phyloP scores from a whole-genome alignment of 2,113 vertebrate genomes.

The Promerops cafer region DNA sequence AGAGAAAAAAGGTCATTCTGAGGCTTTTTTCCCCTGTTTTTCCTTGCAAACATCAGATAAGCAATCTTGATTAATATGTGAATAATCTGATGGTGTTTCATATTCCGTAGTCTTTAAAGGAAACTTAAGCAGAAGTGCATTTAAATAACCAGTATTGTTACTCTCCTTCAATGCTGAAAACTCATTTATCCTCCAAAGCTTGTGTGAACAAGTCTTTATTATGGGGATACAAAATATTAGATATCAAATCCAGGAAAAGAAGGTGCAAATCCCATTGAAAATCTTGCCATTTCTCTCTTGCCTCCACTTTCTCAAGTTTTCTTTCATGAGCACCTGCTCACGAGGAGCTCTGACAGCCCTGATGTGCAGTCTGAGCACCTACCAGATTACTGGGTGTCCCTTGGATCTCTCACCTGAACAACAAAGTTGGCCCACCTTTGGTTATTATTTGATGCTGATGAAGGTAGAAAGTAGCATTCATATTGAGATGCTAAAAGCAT shows the following conservation, averaged over 20 bases:
- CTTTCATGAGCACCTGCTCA: not conserved
- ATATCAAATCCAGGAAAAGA: not conserved
- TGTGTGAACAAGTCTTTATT: not conserved
- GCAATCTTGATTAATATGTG: not conserved
- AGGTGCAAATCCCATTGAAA: not conserved
- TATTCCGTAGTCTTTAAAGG: not conserved
- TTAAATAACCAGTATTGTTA: not conserved
- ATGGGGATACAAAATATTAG: not conserved
- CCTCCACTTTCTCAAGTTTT: not conserved
- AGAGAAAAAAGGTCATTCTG: slow-evolving; percentile 58
- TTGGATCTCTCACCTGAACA: not conserved
- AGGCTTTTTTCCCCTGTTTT: not conserved
- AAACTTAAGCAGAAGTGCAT: not conserved
- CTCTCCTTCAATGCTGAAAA: not conserved
- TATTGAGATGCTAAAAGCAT: not conserved
- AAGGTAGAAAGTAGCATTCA: not conserved
- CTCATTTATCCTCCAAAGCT: not conserved
- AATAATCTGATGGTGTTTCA: not conserved
- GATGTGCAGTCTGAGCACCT: not conserved
- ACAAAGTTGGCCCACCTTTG: not conserved
- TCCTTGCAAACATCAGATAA: slow-evolving; percentile 68
- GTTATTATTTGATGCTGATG: not conserved
- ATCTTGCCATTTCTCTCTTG: not conserved
- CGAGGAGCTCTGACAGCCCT: not conserved
- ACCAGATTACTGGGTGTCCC: not conserved